Evolutionary conservation across 2,113 vertebrate species (phyloP), one percentile per base, ranked within the genome.

Genomic region (Zosterops pallidus): DNA sequence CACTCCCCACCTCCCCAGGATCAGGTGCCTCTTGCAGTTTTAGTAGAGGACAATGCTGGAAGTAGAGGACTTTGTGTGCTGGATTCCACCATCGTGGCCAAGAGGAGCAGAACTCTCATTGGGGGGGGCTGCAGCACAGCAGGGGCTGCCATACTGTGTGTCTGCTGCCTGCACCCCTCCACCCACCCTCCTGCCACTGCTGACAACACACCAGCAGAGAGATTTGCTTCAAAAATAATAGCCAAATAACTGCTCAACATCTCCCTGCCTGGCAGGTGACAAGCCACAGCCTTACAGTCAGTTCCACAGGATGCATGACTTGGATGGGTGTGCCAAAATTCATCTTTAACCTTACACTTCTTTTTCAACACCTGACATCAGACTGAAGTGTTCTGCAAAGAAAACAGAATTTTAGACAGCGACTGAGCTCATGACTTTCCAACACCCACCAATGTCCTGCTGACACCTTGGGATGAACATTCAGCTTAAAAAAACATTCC

Each of bases 301-400:
- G 64, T 67, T 72, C 42, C 52, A 33, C 21, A 42, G 39, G 39
- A 42, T 50, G 60, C 23, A n/a, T 21, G 31, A n/a, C 29, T 81
- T 14, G 18, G 29, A 86, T 14, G 21, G 8, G 9, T 14, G 35
- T 15, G 37, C 52, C 77, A 91, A 70, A 89, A 83, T 2, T 25
- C 39, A 65, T 1, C 22, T 89, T 86, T 5, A 41, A 8, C 60
- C 42, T 67, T 26, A 60, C 65, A 46, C 33, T 55, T 28, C 86
- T 95, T 95, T 96, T 81, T 25, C 62, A 81, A 53, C 47, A 59
- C 18, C 19, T 23, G n/a, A 78, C 28, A 82, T 63, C 64, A 78
- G 18, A 55, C 44, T 25, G 25, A 63, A 81, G 20, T 21, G 29
- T 35, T 74, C 42, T 42, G 35, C 68, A 74, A 44, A 70, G 52